Evolutionary conservation across 2,113 vertebrate genomes (phyloP).

Genomic region (Podocnemis expansa): DNA sequence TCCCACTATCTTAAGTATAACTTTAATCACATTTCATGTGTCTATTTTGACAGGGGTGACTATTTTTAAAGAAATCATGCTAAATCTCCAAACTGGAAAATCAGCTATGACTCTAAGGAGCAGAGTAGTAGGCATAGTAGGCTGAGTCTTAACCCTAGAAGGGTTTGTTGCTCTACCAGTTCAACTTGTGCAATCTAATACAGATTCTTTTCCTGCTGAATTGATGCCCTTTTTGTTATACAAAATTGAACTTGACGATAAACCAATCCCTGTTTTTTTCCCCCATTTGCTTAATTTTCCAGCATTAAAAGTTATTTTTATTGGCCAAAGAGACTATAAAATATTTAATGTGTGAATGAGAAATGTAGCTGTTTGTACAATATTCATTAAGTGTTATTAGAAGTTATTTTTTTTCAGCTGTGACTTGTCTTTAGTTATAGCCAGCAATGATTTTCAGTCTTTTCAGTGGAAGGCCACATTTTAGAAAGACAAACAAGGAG

Average conservation of each 20-base stretch:
- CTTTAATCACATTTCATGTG: not conserved
- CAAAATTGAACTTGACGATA: slow-evolving; percentile 13
- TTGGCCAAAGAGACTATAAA: slow-evolving; percentile 45
- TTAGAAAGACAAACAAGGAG: too few species aligned
- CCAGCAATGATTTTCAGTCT: not conserved
- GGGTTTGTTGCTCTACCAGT: not conserved
- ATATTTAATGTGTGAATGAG: slow-evolving; percentile 52
- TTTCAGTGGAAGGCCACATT: not conserved
- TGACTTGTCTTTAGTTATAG: slow-evolving; percentile 17
- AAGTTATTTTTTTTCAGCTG: slow-evolving; percentile 44
- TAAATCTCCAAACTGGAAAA: not conserved
- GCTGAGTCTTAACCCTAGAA: not conserved
- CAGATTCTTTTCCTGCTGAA: not conserved
- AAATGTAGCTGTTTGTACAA: slow-evolving; percentile 60
- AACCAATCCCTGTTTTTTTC: not conserved
- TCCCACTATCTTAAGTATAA: not conserved
- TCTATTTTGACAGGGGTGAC: not conserved
- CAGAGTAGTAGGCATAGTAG: not conserved
- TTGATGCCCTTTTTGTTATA: not conserved
- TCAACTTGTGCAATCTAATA: slow-evolving; percentile 21
- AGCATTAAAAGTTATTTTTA: slow-evolving; percentile 50
- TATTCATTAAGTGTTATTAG: slow-evolving; percentile 65
- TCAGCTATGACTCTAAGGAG: not conserved
- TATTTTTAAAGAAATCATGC: not conserved
- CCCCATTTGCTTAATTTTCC: slow-evolving; percentile 54